Percentiles rank a stretch among this genome's conserved stretches.
phyloP scores from a whole-genome alignment of 1,140 invertebrate species.

The Notospermus geniculatus region DNA sequence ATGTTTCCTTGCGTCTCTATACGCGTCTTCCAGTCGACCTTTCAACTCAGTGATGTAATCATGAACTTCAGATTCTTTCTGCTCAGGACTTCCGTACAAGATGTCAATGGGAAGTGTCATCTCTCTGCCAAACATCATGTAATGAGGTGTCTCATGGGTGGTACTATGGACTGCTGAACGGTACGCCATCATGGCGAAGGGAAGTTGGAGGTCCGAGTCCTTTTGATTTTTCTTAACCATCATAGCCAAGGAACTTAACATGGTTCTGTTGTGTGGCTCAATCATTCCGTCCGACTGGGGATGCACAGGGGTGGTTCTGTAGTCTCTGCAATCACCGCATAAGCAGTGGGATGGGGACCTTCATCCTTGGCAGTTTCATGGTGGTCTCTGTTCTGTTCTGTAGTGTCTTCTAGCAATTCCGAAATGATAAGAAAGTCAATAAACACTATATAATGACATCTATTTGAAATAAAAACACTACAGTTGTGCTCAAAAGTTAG shows the following conservation, averaged over 20 bases:
- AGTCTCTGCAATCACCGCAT: too few relatives aligned
- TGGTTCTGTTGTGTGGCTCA: slow-evolving; percentile 16
- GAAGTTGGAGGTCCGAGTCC: slow-evolving; percentile 25
- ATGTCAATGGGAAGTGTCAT: slow-evolving; percentile 12
- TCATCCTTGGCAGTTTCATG: too few relatives aligned
- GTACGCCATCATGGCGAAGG: slow-evolving; percentile 21
- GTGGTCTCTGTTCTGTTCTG: too few relatives aligned
- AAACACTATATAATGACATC: too few relatives aligned
- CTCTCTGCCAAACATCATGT: slow-evolving; percentile 22
- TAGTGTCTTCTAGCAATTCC: too few relatives aligned
- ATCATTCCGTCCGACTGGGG: slow-evolving; percentile 17
- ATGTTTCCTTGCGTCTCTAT: slow-evolving; percentile 12
- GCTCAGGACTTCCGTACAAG: background rate
- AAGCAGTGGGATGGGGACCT: too few relatives aligned
- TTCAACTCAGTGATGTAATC: background rate
- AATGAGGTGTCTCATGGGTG: slow-evolving; percentile 12
- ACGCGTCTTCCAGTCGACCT: slow-evolving; percentile 7
- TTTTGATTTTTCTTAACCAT: slow-evolving; percentile 15
- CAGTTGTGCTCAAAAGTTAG: too few relatives aligned
- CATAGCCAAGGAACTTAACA: slow-evolving; percentile 16
- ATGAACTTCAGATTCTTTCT: background rate
- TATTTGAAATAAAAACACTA: too few relatives aligned
- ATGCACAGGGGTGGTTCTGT: slow-evolving; percentile 17
- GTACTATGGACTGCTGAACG: slow-evolving; percentile 19
- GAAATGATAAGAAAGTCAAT: too few relatives aligned